Evolutionary conservation across 1,140 invertebrate species (phyloP).

Genomic region (Bombus consobrinus): DNA sequence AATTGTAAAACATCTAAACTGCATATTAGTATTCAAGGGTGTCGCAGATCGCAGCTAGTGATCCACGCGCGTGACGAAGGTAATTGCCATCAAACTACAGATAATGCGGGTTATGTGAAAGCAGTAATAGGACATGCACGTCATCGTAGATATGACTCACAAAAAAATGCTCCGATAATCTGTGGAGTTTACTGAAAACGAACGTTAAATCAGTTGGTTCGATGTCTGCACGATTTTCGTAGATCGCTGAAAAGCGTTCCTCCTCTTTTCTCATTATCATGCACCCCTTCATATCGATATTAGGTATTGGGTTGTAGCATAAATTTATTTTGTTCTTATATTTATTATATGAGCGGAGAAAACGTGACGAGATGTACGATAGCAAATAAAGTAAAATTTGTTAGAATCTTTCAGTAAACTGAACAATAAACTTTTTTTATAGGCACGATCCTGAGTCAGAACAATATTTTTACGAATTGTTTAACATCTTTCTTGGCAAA

Average conservation of each 20-base stretch:
- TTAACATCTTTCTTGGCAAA: conserved; percentile 76
- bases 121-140: conserved; percentile 53
- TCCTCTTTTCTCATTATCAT: too few species aligned
- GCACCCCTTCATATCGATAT: not conserved
- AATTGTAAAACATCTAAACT: not conserved
- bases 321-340: not conserved
- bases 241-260: not conserved
- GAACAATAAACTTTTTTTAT: conserved; percentile 61
- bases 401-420: not conserved
- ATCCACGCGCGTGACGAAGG: conserved; percentile 67
- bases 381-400: too few species aligned
- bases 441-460: conserved; percentile 78
- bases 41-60: not conserved
- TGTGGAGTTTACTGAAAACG: not conserved
- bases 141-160: conserved; percentile 54
- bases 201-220: not conserved
- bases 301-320: too few species aligned
- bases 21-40: conserved; percentile 31
- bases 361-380: not conserved
- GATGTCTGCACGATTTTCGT: not conserved
- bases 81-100: conserved; percentile 67
- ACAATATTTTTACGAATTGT: conserved; percentile 78
- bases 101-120: conserved; percentile 64
- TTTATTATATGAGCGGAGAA: not conserved
- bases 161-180: conserved; percentile 17